Conservation (phyloP, 2,113 vertebrate species). For the Plotosus lineatus region DNA sequence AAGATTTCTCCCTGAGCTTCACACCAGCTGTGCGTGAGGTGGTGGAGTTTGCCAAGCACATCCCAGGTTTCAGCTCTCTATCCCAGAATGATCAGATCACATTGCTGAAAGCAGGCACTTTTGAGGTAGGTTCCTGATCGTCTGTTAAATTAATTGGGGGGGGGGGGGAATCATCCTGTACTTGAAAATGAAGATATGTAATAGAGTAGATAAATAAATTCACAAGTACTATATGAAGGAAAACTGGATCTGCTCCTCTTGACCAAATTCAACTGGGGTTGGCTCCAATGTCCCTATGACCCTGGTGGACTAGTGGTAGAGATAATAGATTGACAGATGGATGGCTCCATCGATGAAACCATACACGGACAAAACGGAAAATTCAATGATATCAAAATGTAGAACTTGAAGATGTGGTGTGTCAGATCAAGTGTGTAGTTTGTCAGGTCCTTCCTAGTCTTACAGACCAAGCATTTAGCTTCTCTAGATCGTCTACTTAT, state of each 20-base stretch:
- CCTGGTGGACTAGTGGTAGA: too few relatives aligned
- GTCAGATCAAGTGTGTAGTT: background rate
- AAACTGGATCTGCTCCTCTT: too few relatives aligned
- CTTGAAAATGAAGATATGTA: background rate
- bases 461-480: background rate
- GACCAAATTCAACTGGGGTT: too few relatives aligned
- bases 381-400: background rate
- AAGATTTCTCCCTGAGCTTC: slow-evolving; percentile 93
- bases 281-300: too few relatives aligned
- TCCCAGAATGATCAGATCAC: slow-evolving; percentile 91
- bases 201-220: background rate
- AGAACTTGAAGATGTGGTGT: background rate
- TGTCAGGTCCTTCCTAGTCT: background rate
- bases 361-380: background rate
- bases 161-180: too few relatives aligned
- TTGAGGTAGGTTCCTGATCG: slow-evolving; percentile 76
- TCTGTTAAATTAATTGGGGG: background rate
- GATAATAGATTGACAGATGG: too few relatives aligned
- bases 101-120: slow-evolving; percentile 92
- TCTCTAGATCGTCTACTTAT: background rate
- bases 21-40: slow-evolving; percentile 89
- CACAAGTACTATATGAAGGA: background rate
- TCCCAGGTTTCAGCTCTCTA: slow-evolving; percentile 86
- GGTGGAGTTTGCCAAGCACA: slow-evolving; percentile 91
- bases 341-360: too few relatives aligned